phyloP scores from a whole-genome alignment of 2,113 vertebrate species.

The Aramus guarauna region DNA sequence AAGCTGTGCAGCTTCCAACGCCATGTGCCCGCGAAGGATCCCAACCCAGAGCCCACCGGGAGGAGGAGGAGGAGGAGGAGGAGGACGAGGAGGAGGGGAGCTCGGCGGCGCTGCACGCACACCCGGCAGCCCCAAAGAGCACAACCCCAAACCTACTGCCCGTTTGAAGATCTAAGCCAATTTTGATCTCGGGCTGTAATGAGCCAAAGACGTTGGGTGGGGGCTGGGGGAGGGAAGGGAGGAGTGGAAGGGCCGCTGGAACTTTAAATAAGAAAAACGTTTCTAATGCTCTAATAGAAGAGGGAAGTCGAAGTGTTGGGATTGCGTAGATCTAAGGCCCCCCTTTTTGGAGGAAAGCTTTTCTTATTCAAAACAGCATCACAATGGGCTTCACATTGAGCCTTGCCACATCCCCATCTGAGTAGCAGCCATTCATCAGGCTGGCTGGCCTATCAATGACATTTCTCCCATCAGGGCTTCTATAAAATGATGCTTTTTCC shows the following conservation, averaged over 20 bases:
- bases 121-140: slow-evolving; percentile 44
- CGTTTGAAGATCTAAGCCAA: slow-evolving; percentile 70
- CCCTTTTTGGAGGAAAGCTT: slow-evolving; percentile 94
- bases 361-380: slow-evolving; percentile 99
- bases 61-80: neutral
- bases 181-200: slow-evolving; percentile 74
- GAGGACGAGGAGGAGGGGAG: slow-evolving; percentile 22
- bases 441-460: slow-evolving; percentile 99
- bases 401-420: slow-evolving; percentile 99
- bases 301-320: slow-evolving; percentile 95
- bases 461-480: slow-evolving; percentile 98
- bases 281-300: slow-evolving; percentile 95
- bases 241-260: slow-evolving; percentile 42
- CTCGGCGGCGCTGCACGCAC: slow-evolving; percentile 7
- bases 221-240: slow-evolving; percentile 53
- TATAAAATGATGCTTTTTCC: slow-evolving; percentile 99
- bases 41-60: neutral
- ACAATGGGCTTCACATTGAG: slow-evolving; percentile 99
- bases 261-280: slow-evolving; percentile 88
- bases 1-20: neutral
- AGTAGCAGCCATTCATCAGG: slow-evolving; percentile 99
- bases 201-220: slow-evolving; percentile 71
- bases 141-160: slow-evolving; percentile 30
- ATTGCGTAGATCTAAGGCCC: slow-evolving; percentile 97
- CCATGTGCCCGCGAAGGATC: slow-evolving; percentile 34